phyloP scores from a whole-genome alignment of 2,888 invertebrate genomes.

The Carterocephalus palaemon region DNA sequence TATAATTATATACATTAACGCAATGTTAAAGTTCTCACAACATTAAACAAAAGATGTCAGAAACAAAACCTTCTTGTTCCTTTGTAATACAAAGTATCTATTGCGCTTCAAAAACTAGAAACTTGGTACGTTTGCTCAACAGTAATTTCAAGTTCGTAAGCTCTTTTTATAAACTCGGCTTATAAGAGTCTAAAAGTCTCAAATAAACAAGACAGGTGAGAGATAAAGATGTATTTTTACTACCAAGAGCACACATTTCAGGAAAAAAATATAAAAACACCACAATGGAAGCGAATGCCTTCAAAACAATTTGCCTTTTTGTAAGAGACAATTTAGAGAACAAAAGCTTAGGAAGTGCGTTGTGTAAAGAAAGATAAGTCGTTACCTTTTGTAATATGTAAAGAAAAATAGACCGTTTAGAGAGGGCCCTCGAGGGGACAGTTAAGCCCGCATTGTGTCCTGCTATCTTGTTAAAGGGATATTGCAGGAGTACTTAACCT shows the following conservation, averaged over 20 bases:
- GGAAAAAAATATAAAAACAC: neutral
- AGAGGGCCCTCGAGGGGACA: neutral
- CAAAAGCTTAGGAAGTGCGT: conserved; percentile 1
- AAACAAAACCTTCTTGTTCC: conserved; percentile 6
- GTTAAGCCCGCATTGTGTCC: conserved; percentile 1
- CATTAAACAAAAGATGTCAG: conserved; percentile 10
- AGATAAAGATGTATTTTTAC: conserved; percentile 1
- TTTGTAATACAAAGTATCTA: conserved; percentile 9
- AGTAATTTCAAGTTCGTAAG: conserved; percentile 10
- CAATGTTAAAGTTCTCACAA: too few relatives aligned
- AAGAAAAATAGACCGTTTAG: conserved; percentile 16
- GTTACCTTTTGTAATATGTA: conserved; percentile 16
- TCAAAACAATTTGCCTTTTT: conserved; percentile 9
- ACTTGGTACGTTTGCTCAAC: neutral
- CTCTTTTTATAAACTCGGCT: conserved; percentile 10
- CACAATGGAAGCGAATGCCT: neutral
- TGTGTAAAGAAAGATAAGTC: conserved; percentile 10
- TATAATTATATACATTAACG: too few relatives aligned
- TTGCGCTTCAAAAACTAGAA: conserved; percentile 7
- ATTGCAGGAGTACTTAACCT: conserved; percentile 1
- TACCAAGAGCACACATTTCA: neutral
- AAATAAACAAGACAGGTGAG: conserved; percentile 6
- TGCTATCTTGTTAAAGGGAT: conserved; percentile 8
- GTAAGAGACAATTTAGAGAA: neutral
- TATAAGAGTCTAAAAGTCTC: conserved; percentile 2